Base-by-base conservation (phyloP, 2,113 vertebrate species). In the Prolemur simus region DNA sequence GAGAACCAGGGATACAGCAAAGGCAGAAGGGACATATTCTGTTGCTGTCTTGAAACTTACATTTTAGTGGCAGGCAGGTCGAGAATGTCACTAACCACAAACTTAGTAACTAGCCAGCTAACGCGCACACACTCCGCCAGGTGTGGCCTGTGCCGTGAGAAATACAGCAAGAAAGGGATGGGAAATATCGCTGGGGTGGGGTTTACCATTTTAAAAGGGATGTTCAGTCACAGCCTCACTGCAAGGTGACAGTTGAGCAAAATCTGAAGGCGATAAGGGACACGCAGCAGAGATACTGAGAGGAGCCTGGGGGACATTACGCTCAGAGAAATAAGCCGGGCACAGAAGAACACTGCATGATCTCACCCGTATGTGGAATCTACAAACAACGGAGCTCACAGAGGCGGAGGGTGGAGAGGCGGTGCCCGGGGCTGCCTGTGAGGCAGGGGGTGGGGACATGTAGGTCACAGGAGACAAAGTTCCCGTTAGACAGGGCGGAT, bases 351-450 rank as follows among this genome's bases (percentile, higher is more conserved):
- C 47, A 20, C 4, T 47, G 52, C 32, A 3, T 27, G 15, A 60
- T 58, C 32, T 58, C 15, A n/a, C 20, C 27, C 42, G n/a, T 34
- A 37, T 13, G 39, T 18, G 8, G 29, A 27, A 14, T 25, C 20
- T 34, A 4, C 23, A 32, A 34, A 68, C 69, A n/a, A 6, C 2
- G 2, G 29, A n/a, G 45, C 42, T 20, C 29, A 34, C 0, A n/a
- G 56, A 37, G 34, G 10, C 6, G 23, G 11, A 45, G 18, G 42
- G 0, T 17, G 12, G 32, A 81, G 34, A 10, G 15, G 39, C 18
- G 20, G 25, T 21, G 18, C 6, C 45, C 1, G 13, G 17, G 34
- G 47, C 5, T 58, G 29, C 8, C 20, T 2, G 13, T 3, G 8
- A 20, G 54, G 13, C 29, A 47, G 39, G 34, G 25, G 27, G 20